These are phyloP conservation scores for Ichneumoninae sp. DNA, from an alignment of 2,888 invertebrate genomes.

Conservation along the genomic window DNA sequence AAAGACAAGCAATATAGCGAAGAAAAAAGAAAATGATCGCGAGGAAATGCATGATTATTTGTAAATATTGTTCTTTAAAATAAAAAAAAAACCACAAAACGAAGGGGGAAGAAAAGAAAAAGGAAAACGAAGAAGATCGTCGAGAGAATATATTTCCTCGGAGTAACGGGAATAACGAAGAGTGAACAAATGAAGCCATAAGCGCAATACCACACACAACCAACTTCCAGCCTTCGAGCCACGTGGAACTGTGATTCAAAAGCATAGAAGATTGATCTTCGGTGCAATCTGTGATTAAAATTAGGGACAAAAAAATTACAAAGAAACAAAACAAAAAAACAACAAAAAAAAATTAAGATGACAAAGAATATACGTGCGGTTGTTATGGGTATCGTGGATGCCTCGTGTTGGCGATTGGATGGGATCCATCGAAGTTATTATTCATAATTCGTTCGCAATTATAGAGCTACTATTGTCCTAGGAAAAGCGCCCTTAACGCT, in stretches of 20 bases:
- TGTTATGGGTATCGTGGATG: slow-evolving; percentile 64
- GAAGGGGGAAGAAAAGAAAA: slow-evolving; percentile 16
- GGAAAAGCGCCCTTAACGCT: slow-evolving; percentile 37
- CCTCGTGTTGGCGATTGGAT: slow-evolving; percentile 64
- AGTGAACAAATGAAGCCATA: slow-evolving; percentile 47
- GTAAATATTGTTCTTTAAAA: slow-evolving; percentile 54
- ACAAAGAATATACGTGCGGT: slow-evolving; percentile 62
- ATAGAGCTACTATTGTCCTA: slow-evolving; percentile 58
- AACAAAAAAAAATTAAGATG: slow-evolving; percentile 38
- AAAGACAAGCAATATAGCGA: slow-evolving; percentile 32
- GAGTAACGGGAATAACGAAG: slow-evolving; percentile 20
- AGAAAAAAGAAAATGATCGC: slow-evolving; percentile 13
- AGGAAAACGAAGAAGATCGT: slow-evolving; percentile 23
- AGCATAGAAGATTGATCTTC: slow-evolving; percentile 71
- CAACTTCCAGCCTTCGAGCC: slow-evolving; percentile 70
- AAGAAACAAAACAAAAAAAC: slow-evolving; percentile 31
- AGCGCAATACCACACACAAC: slow-evolving; percentile 66
- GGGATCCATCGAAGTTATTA: slow-evolving; percentile 62
- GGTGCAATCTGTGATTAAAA: slow-evolving; percentile 79
- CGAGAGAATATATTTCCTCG: slow-evolving; percentile 33
- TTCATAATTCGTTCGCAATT: slow-evolving; percentile 59
- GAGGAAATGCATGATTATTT: slow-evolving; percentile 43
- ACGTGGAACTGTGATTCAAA: slow-evolving; percentile 79
- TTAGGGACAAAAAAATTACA: slow-evolving; percentile 40
- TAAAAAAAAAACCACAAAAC: slow-evolving; percentile 20